Percentiles rank a stretch among this genome's conserved stretches.
Evolutionary conservation across 2,113 vertebrate species (phyloP).

Genomic region (Sinosuthora webbiana): DNA sequence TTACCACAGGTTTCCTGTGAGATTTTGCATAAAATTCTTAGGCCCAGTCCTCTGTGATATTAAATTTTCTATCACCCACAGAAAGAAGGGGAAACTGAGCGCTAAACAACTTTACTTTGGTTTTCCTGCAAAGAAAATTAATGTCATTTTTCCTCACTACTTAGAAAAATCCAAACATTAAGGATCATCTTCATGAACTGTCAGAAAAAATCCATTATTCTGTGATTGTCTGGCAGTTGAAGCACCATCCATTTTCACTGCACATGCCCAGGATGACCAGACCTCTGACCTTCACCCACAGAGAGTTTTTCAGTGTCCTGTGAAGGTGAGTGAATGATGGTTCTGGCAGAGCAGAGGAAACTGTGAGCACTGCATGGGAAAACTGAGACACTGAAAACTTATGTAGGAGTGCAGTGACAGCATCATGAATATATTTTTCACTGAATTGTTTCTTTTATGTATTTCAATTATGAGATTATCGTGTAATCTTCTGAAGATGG

Average conservation of each 20-base stretch:
- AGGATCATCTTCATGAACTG: background rate
- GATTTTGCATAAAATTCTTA: background rate
- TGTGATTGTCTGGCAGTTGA: background rate
- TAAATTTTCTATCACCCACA: background rate
- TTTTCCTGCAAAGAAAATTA: background rate
- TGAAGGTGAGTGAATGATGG: background rate
- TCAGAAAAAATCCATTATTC: background rate
- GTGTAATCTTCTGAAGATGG: background rate
- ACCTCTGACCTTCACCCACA: rapidly evolving
- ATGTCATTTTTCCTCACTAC: background rate
- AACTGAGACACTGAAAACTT: background rate
- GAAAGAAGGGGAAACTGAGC: background rate
- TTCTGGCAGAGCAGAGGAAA: background rate
- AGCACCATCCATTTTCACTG: background rate
- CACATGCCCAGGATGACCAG: rapidly evolving
- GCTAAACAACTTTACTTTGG: background rate
- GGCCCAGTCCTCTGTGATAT: background rate
- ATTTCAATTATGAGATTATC: background rate
- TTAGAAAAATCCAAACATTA: background rate
- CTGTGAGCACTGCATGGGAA: rapidly evolving
- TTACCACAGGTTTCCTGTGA: background rate
- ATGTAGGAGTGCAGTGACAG: background rate
- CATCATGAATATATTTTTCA: background rate
- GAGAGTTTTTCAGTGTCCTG: background rate
- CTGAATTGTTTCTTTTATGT: background rate